Conservation (phyloP, 2,797 vertebrate genomes). For the Sandelia bainsii region DNA sequence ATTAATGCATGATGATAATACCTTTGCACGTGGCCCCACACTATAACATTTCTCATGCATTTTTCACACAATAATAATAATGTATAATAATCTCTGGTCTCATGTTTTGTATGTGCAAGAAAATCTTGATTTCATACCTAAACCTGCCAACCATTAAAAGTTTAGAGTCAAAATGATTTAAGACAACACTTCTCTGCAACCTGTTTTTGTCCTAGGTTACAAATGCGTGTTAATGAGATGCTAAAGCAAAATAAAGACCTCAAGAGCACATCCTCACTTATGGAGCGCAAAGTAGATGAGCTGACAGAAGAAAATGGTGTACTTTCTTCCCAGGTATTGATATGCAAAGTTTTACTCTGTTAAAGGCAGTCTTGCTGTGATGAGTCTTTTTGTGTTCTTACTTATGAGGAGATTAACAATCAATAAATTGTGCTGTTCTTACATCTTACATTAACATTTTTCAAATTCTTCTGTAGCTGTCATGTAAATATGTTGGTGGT, state of each 20-base stretch:
- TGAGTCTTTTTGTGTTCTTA: neutral
- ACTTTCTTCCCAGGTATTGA: slow-evolving; percentile 89
- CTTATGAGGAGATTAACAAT: neutral
- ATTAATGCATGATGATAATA: neutral
- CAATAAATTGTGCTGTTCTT: neutral
- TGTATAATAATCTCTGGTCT: neutral
- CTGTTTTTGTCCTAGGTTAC: slow-evolving; percentile 80
- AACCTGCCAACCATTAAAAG: neutral
- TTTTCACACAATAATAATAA: neutral
- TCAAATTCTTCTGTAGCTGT: neutral
- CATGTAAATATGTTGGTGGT: neutral
- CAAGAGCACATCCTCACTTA: slow-evolving; percentile 87
- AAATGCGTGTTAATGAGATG: slow-evolving; percentile 88
- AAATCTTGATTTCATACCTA: neutral
- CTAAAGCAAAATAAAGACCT: slow-evolving; percentile 91
- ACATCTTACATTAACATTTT: neutral
- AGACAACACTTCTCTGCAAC: neutral
- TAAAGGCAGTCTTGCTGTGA: neutral
- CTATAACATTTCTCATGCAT: neutral
- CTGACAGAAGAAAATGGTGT: slow-evolving; percentile 92
- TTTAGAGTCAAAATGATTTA: neutral
- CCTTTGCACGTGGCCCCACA: neutral
- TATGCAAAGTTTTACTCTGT: neutral
- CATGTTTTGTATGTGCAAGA: neutral
- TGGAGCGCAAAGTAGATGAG: slow-evolving; percentile 91